Evolutionary conservation across 2,113 vertebrate species (phyloP).

Genomic region (Empidonax traillii): DNA sequence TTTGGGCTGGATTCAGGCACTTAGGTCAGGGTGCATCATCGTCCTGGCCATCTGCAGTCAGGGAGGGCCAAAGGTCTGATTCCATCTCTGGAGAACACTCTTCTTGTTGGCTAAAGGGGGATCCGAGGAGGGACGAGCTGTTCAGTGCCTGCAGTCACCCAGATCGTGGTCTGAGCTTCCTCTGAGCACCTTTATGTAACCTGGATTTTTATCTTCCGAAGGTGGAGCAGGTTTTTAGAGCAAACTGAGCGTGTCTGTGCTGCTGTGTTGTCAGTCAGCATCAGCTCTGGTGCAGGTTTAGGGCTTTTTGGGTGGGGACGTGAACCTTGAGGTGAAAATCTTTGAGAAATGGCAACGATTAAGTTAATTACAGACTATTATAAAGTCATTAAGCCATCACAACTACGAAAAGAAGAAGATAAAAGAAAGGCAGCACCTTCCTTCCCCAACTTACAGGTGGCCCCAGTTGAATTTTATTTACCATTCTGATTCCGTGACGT

Average conservation of each 20-base stretch:
- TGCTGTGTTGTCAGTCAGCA: background rate
- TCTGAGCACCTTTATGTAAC: background rate
- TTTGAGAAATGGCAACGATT: background rate
- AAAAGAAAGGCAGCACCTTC: background rate
- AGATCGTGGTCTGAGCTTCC: background rate
- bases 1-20: background rate
- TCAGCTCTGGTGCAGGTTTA: background rate
- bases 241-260: background rate
- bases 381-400: background rate
- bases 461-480: background rate
- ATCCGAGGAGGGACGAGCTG: background rate
- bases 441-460: background rate
- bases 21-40: background rate
- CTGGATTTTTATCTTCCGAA: background rate
- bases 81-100: background rate
- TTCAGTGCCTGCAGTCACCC: background rate
- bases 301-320: background rate
- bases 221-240: background rate
- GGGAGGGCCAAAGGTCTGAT: background rate
- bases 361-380: background rate
- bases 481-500: fast-evolving
- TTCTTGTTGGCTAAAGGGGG: background rate
- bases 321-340: background rate
- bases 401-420: background rate
- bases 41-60: background rate